Evolutionary conservation across 2,797 vertebrate genomes (phyloP).

Genomic region (Liasis olivaceus): DNA sequence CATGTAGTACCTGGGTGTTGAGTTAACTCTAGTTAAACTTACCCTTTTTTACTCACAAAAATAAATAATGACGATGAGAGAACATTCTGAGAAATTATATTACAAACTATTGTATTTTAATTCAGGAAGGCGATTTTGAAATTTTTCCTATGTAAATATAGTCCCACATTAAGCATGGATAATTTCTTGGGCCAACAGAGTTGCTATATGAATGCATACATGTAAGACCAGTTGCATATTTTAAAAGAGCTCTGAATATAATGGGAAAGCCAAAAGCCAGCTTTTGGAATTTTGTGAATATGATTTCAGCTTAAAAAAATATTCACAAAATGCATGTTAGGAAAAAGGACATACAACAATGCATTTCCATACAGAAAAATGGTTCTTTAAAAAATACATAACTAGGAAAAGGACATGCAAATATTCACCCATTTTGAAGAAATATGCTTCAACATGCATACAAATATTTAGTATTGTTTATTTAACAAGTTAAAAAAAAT

Average conservation of each 20-base stretch:
- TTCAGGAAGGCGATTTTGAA: not conserved
- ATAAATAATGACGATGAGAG: not conserved
- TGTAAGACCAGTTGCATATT: not conserved
- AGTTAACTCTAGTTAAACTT: not conserved
- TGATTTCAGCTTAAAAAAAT: not conserved
- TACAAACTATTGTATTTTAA: not conserved
- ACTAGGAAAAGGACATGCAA: not conserved
- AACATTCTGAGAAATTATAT: not conserved
- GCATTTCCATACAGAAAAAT: not conserved
- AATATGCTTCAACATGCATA: not conserved
- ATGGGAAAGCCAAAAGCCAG: not conserved
- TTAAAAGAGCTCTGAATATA: not conserved
- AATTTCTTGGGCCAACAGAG: not conserved
- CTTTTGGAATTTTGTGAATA: not conserved
- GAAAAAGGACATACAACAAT: not conserved
- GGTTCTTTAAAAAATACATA: not conserved
- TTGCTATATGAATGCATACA: not conserved
- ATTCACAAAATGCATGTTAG: not conserved
- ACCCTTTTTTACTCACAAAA: not conserved
- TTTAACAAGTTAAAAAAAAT: not conserved
- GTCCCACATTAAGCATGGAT: not conserved
- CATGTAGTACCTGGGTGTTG: not conserved
- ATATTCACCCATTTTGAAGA: not conserved
- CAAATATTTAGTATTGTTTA: no score
- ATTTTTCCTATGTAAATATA: not conserved